Conservation (phyloP, 1,140 invertebrate species). For the Ceratina japonica region DNA sequence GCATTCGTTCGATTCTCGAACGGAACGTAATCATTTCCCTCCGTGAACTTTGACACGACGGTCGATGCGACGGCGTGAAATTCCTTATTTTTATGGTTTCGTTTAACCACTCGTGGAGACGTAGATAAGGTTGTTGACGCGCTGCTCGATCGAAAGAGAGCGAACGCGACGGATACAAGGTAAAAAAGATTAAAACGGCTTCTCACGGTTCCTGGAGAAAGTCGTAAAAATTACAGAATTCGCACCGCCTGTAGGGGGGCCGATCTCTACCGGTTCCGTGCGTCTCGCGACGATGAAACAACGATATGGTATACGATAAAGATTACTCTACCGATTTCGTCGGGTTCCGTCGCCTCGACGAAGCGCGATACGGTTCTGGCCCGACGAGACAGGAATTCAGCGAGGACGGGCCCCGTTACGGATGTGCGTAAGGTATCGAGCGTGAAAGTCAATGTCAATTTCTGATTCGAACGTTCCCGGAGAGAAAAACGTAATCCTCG, state of each 20-base stretch:
- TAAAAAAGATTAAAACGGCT: neutral
- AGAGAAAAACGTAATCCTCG: slow-evolving; percentile 2
- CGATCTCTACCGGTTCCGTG: too few species aligned
- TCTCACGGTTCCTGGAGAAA: neutral
- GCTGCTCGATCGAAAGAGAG: neutral
- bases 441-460: slow-evolving; percentile 14
- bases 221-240: neutral
- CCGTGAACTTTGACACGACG: neutral
- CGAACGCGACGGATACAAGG: neutral
- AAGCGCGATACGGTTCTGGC: too few species aligned
- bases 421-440: neutral
- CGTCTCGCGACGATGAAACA: too few species aligned
- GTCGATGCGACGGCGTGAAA: neutral
- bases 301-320: too few species aligned
- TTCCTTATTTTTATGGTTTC: neutral
- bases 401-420: neutral
- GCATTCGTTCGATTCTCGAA: neutral
- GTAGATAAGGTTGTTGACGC: neutral
- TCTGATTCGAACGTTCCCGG: neutral
- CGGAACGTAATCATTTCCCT: neutral
- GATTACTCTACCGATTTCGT: too few species aligned
- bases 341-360: too few species aligned
- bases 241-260: too few species aligned
- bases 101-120: neutral
- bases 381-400: too few species aligned